A percentile compares a stretch with the other conserved stretches of the same genome.
These are phyloP conservation scores for Sinocyclocheilus anophthalmus DNA, from an alignment of 2,113 vertebrate genomes.

Conservation along the genomic window DNA sequence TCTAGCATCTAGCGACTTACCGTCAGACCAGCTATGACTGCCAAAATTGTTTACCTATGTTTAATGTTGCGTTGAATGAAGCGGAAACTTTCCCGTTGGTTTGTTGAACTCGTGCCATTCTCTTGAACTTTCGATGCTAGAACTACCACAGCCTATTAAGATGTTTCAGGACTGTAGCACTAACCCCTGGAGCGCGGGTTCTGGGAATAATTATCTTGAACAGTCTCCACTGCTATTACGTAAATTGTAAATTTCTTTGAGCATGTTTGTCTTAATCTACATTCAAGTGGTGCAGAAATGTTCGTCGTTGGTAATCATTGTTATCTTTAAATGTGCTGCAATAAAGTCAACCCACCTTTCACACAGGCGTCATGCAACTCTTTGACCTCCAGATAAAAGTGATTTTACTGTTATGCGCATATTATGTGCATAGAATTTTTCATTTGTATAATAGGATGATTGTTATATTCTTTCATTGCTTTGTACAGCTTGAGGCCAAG, in stretches of 20 bases:
- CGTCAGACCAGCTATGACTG: neutral
- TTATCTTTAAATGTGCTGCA: neutral
- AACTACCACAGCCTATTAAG: conserved; percentile 21
- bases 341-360: neutral
- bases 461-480: neutral
- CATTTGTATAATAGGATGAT: neutral
- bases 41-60: conserved; percentile 28
- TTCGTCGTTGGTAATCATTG: neutral
- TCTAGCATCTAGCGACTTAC: neutral
- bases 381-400: neutral
- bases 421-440: neutral
- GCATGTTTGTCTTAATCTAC: conserved; percentile 1
- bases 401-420: neutral
- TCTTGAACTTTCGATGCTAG: conserved; percentile 26
- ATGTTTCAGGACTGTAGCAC: neutral
- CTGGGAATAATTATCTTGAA: conserved; percentile 33
- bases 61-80: conserved; percentile 21
- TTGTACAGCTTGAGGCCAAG: neutral
- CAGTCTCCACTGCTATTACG: neutral
- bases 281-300: neutral
- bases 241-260: neutral
- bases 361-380: neutral
- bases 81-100: neutral
- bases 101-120: conserved; percentile 24
- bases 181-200: conserved; percentile 2